A percentile compares a stretch with the other conserved stretches of the same genome.
Evolutionary conservation across 2,113 vertebrate genomes (phyloP).

Genomic region (Loxodonta africana): DNA sequence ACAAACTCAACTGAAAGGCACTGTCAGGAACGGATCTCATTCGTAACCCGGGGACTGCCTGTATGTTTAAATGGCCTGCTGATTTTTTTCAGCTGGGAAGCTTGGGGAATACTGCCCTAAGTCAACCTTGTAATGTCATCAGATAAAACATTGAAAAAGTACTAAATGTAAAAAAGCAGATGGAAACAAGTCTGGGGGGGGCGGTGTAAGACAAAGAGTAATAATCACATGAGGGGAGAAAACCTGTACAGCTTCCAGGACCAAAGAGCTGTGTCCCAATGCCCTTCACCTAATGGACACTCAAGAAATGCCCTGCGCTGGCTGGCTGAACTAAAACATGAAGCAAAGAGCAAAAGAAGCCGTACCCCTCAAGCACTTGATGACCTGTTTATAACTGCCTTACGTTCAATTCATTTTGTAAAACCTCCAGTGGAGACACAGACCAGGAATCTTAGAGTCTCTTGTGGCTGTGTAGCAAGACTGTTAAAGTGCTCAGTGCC

Average conservation of each 20-base stretch:
- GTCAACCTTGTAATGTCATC: not conserved
- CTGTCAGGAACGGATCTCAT: too few relatives aligned
- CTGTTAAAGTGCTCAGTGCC: conserved; percentile 18
- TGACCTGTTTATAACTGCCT: conserved; percentile 26
- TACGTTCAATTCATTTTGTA: not conserved
- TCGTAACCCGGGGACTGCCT: too few relatives aligned
- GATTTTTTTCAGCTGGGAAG: conserved; percentile 38
- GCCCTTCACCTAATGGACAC: not conserved
- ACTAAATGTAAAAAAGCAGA: not conserved
- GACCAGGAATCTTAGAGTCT: conserved; percentile 46
- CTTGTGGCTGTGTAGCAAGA: conserved; percentile 52
- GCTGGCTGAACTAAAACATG: conserved; percentile 30
- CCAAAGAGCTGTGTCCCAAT: not conserved
- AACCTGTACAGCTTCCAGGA: not conserved
- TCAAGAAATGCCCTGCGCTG: not conserved
- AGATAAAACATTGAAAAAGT: conserved; percentile 49
- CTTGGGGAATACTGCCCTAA: not conserved
- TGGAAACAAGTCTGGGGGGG: not conserved
- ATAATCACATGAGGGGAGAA: not conserved
- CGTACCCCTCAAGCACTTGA: not conserved
- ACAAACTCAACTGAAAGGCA: not conserved
- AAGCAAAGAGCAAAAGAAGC: conserved; percentile 9
- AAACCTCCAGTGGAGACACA: conserved; percentile 55
- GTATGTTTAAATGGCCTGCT: not conserved
- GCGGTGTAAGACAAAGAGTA: not conserved